Base-by-base conservation (phyloP, 2,797 vertebrate genomes). In the Oreonectes daqikongensis region DNA sequence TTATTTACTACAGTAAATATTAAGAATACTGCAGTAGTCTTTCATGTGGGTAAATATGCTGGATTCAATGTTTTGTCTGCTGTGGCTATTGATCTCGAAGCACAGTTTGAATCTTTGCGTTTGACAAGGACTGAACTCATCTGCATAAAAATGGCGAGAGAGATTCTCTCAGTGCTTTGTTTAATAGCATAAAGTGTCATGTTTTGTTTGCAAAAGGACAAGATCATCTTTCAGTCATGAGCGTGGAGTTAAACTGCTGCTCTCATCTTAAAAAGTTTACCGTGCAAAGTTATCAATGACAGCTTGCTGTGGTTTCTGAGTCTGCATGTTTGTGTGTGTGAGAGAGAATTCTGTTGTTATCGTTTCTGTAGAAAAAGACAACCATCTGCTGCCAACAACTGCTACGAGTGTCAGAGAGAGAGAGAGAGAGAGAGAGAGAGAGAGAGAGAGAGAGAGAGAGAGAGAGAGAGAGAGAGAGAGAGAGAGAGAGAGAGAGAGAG, bases 341-440 rank as follows among this genome's bases (percentile, higher is more conserved):
- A n/a, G 46, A 3, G 50, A 1, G 35, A 9, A 20, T 46, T 71
- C 40, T 69, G 65, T 66, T 73, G n/a, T 81, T 69, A 60, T 70
- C 28, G 66, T 72, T 81, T 15, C 78, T 69, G 57, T 73, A 32
- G 79, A 78, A 78, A 70, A 76, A 32, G 79, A 78, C 80, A 70
- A 76, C 79, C 81, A 84, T 84, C 81, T 84, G 83, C 65, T 84
- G 35, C 55, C 65, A 48, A 38, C 83, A 81, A 81, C 78, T 82
- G 78, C 69, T 77, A 30, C 30, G 5, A 32, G 75, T 76, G 72
- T 82, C 75, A 73, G 60, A 4, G 53, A 61, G 18, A 52, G 50
- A 18, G 55, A 40, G 38, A 40, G 38, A 2, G 38, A 11, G 38
- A 40, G 10, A 40, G 38, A 40, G 10, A 40, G 38, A 11, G 42